These are phyloP conservation scores for Aspiorhynchus laticeps DNA, from an alignment of 2,113 vertebrate genomes.

Conservation along the genomic window DNA sequence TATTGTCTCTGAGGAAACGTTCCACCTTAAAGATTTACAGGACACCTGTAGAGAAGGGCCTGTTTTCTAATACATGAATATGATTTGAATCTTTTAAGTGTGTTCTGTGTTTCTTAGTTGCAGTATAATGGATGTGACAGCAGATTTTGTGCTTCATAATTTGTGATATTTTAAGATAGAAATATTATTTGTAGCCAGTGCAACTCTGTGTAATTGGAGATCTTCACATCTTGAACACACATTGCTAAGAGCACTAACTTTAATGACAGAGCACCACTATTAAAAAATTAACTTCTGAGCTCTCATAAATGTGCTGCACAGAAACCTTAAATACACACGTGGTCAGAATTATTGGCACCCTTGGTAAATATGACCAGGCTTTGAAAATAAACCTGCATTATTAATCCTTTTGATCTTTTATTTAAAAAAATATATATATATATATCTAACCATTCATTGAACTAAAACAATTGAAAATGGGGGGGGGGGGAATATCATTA, in stretches of 20 bases:
- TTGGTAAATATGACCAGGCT: too few relatives aligned
- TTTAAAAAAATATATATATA: too few relatives aligned
- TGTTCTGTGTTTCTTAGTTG: conserved; percentile 6
- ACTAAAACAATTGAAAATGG: too few relatives aligned
- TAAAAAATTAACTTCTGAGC: not conserved
- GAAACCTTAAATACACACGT: not conserved
- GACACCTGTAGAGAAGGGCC: not conserved
- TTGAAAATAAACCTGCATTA: too few relatives aligned
- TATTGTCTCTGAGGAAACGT: conserved; percentile 29
- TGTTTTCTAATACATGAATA: conserved; percentile 22
- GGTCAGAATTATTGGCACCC: too few relatives aligned
- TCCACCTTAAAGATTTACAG: conserved; percentile 23
- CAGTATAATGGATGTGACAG: not conserved
- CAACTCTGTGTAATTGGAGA: not conserved
- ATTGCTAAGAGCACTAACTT: not conserved
- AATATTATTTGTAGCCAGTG: not conserved
- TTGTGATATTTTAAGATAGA: not conserved
- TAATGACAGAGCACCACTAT: not conserved
- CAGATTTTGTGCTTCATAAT: not conserved
- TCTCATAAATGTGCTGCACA: not conserved
- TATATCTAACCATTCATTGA: too few relatives aligned
- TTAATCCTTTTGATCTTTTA: too few relatives aligned
- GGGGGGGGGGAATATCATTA: too few relatives aligned
- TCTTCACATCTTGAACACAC: conserved; percentile 14
- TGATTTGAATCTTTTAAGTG: not conserved